phyloP scores from a whole-genome alignment of 2,888 invertebrate species.

The Pogonocherus hispidulus region DNA sequence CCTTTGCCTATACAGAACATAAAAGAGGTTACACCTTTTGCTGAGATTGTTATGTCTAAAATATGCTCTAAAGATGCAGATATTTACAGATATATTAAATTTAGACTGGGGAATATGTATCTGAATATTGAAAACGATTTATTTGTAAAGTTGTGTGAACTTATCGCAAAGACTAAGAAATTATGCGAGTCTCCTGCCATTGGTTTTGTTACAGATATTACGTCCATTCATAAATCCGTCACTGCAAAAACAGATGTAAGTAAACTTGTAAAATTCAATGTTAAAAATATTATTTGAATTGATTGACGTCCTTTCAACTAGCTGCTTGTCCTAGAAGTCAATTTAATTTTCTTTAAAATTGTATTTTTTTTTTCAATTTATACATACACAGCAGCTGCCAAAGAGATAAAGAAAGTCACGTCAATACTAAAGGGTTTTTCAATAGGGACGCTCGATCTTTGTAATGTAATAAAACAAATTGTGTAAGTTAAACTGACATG shows the following conservation, averaged over 20 bases:
- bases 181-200: constrained; percentile 72
- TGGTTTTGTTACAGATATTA: constrained; percentile 67
- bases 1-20: constrained; percentile 70
- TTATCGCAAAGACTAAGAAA: constrained; percentile 72
- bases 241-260: constrained; percentile 67
- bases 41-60: constrained; percentile 73
- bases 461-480: no score
- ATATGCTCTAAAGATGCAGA: constrained; percentile 70
- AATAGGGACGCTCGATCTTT: no score
- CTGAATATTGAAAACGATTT: constrained; percentile 81
- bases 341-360: no score
- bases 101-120: constrained; percentile 77
- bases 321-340: no score
- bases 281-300: no score
- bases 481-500: no score
- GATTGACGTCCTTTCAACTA: no score
- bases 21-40: constrained; percentile 74
- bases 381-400: no score
- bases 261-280: no score
- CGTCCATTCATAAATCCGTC: constrained; percentile 74
- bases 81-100: constrained; percentile 75
- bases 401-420: no score
- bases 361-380: no score
- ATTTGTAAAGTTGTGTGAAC: constrained; percentile 74
- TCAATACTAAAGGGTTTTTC: no score